Percentiles rank a stretch among this genome's conserved stretches.
These are phyloP conservation scores for Argyrosomus regius DNA, from an alignment of 2,797 vertebrate genomes.

Conservation along the genomic window DNA sequence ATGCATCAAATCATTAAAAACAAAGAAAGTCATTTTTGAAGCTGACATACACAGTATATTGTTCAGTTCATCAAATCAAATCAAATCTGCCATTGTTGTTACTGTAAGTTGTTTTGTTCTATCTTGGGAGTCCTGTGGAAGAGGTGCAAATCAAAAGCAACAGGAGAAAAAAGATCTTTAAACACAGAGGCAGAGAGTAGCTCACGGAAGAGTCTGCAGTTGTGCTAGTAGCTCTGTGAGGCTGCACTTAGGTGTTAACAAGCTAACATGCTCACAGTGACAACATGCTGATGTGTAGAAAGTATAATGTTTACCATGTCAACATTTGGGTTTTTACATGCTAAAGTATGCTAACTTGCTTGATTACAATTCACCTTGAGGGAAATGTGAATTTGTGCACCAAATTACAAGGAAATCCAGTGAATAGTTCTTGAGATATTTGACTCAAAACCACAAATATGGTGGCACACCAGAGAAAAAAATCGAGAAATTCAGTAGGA, in stretches of 20 bases:
- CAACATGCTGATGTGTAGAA: neutral
- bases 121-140: neutral
- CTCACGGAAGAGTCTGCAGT: neutral
- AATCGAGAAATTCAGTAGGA: neutral
- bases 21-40: neutral
- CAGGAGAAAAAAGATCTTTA: conserved; percentile 1
- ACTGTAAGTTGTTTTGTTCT: neutral
- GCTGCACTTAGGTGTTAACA: neutral
- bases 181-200: neutral
- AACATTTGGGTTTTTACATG: neutral
- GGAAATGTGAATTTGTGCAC: too few relatives aligned
- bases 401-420: too few relatives aligned
- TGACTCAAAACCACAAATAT: neutral
- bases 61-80: neutral
- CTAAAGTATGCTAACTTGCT: too few relatives aligned
- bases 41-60: neutral
- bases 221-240: neutral
- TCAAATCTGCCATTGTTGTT: neutral
- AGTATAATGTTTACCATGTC: neutral
- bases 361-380: too few relatives aligned
- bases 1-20: neutral
- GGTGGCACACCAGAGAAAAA: neutral
- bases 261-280: neutral
- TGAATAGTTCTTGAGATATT: neutral
- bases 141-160: conserved; percentile 21